A percentile compares a stretch with the other conserved stretches of the same genome.
phyloP scores from a whole-genome alignment of 2,888 invertebrate genomes.

The Sceliomorpha sp. region DNA sequence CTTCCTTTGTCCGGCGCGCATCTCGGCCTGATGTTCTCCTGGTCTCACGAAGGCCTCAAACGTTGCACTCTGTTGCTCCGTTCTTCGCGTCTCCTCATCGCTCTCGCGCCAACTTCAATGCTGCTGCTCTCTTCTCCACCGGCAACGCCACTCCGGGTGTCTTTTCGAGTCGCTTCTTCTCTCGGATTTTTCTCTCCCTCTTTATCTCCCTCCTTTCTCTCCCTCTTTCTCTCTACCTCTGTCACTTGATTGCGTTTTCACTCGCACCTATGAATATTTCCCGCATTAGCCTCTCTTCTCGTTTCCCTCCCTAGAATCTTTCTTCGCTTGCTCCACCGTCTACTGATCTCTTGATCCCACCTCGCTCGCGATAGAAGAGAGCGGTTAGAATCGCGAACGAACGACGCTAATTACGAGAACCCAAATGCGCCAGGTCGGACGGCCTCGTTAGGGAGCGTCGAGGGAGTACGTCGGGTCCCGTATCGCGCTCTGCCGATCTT shows the following conservation, averaged over 20 bases:
- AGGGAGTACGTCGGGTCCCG: not conserved
- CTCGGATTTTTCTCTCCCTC: too few species aligned
- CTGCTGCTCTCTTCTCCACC: slow-evolving; percentile 28
- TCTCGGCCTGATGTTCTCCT: slow-evolving; percentile 73
- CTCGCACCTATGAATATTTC: slow-evolving; percentile 20
- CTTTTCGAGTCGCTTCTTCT: slow-evolving; percentile 26
- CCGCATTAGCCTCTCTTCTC: slow-evolving; percentile 25
- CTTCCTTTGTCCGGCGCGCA: slow-evolving; percentile 64
- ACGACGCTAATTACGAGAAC: slow-evolving; percentile 37
- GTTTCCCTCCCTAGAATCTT: slow-evolving; percentile 23
- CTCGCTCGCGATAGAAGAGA: slow-evolving; percentile 74
- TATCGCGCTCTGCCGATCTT: not conserved
- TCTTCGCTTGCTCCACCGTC: slow-evolving; percentile 67
- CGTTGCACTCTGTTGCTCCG: slow-evolving; percentile 78
- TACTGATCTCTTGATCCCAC: slow-evolving; percentile 78
- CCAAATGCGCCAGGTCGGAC: slow-evolving; percentile 5
- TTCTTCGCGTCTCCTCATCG: slow-evolving; percentile 63
- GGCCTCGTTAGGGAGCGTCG: slow-evolving; percentile 15
- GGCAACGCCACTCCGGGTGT: slow-evolving; percentile 20
- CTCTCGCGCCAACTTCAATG: slow-evolving; percentile 49
- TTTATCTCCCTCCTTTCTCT: too few species aligned
- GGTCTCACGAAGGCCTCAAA: slow-evolving; percentile 74
- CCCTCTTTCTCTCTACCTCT: slow-evolving; percentile 12
- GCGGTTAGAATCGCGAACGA: slow-evolving; percentile 62
- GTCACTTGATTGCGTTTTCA: slow-evolving; percentile 11